These are phyloP conservation scores for Xylota segnis DNA, from an alignment of 2,888 invertebrate genomes.

Conservation along the genomic window DNA sequence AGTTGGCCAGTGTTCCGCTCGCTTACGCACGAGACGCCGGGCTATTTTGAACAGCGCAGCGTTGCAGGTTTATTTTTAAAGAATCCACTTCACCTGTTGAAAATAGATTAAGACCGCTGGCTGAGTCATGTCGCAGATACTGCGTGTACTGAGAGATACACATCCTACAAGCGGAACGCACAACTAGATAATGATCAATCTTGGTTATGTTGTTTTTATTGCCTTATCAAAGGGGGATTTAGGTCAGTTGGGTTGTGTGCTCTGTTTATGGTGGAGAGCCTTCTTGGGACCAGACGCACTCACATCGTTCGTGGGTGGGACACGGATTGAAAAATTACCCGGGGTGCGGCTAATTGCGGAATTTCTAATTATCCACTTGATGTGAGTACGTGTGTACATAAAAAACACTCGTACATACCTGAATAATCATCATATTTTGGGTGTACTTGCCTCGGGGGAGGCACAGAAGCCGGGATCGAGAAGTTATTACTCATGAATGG, in stretches of 20 bases:
- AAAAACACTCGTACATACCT: background rate
- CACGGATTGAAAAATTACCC: slow-evolving; percentile 39
- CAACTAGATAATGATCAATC: slow-evolving; percentile 50
- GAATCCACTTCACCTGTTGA: slow-evolving; percentile 50
- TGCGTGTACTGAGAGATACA: slow-evolving; percentile 29
- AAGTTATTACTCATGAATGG: slow-evolving; percentile 7
- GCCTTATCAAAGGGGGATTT: slow-evolving; percentile 57
- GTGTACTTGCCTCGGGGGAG: background rate
- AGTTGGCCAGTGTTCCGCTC: slow-evolving; percentile 46
- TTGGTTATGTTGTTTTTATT: slow-evolving; percentile 37
- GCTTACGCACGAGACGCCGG: slow-evolving; percentile 32
- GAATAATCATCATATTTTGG: background rate
- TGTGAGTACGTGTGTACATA: slow-evolving; percentile 14
- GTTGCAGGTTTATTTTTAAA: background rate
- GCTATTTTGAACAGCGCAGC: slow-evolving; percentile 45
- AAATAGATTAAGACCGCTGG: slow-evolving; percentile 26
- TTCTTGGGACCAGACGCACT: background rate
- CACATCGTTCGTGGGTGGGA: slow-evolving; percentile 43
- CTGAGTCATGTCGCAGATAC: slow-evolving; percentile 21
- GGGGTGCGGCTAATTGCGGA: slow-evolving; percentile 60
- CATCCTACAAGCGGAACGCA: slow-evolving; percentile 34
- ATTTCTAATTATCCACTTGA: slow-evolving; percentile 45
- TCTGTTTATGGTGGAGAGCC: slow-evolving; percentile 5
- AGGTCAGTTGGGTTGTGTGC: slow-evolving; percentile 49
- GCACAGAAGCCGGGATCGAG: background rate